Evolutionary conservation across 2,113 vertebrate genomes (phyloP).

Genomic region (Coptodon rendalli): DNA sequence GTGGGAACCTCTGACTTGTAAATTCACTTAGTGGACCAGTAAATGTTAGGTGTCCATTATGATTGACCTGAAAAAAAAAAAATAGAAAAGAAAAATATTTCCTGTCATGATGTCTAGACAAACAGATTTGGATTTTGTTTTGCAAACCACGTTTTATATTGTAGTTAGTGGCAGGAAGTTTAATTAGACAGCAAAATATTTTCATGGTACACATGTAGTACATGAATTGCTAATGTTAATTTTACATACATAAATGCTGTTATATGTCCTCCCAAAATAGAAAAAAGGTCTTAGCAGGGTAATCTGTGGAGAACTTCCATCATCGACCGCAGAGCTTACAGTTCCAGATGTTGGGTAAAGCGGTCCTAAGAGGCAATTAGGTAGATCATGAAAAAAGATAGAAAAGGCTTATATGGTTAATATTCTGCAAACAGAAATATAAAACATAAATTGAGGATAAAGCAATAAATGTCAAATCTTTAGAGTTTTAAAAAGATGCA

Average conservation of each 20-base stretch:
- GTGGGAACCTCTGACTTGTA: not conserved
- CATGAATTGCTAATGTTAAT: not conserved
- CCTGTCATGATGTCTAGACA: accelerated
- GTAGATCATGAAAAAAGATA: accelerated
- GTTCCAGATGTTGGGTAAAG: constrained; percentile 18
- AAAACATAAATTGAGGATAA: not conserved
- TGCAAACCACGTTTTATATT: accelerated
- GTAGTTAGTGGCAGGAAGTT: accelerated
- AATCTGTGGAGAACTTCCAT: constrained; percentile 48
- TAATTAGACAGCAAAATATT: not conserved
- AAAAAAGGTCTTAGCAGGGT: not conserved
- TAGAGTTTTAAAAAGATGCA: not conserved
- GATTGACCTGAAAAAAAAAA: constrained; percentile 51
- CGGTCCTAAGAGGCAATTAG: not conserved
- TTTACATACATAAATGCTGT: constrained; percentile 38
- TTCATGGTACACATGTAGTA: not conserved
- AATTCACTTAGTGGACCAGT: accelerated
- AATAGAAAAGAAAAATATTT: not conserved
- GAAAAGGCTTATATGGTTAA: not conserved
- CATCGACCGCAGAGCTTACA: not conserved
- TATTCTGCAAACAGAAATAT: not conserved
- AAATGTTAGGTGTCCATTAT: constrained; percentile 71
- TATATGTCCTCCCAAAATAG: not conserved
- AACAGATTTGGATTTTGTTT: accelerated
- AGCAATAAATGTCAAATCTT: not conserved